A percentile compares a stretch with the other conserved stretches of the same genome.
phyloP scores from a whole-genome alignment of 2,113 vertebrate genomes.

The Anhinga anhinga region DNA sequence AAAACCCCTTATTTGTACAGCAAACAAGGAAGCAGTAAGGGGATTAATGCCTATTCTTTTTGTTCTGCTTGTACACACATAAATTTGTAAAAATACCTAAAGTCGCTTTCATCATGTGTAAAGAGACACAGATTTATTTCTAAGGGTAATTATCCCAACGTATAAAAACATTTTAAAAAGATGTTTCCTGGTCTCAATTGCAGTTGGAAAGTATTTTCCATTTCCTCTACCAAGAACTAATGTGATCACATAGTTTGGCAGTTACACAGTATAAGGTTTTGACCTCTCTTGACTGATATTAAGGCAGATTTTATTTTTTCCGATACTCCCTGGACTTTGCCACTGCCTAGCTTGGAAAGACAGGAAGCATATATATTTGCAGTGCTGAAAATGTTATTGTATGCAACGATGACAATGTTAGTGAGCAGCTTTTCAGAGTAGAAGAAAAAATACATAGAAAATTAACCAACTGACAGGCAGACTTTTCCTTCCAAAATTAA shows the following conservation, averaged over 20 bases:
- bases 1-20: not conserved
- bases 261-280: not conserved
- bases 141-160: not conserved
- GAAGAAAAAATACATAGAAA: not conserved
- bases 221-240: not conserved
- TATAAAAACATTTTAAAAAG: slow-evolving; percentile 1
- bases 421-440: not conserved
- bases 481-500: not conserved
- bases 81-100: not conserved
- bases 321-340: not conserved
- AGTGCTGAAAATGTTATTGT: not conserved
- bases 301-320: slow-evolving; percentile 33
- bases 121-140: not conserved
- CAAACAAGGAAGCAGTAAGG: not conserved
- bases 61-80: not conserved
- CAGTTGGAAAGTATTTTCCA: not conserved
- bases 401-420: not conserved
- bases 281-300: not conserved
- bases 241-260: slow-evolving; percentile 1
- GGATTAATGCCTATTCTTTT: not conserved
- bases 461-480: not conserved
- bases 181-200: slow-evolving; percentile 20
- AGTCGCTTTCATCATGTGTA: not conserved
- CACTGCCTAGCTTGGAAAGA: not conserved
- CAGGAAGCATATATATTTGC: not conserved